Percentiles rank a stretch among this genome's conserved stretches.
phyloP scores from a whole-genome alignment of 2,888 invertebrate genomes.

The Onchidella celtica region DNA sequence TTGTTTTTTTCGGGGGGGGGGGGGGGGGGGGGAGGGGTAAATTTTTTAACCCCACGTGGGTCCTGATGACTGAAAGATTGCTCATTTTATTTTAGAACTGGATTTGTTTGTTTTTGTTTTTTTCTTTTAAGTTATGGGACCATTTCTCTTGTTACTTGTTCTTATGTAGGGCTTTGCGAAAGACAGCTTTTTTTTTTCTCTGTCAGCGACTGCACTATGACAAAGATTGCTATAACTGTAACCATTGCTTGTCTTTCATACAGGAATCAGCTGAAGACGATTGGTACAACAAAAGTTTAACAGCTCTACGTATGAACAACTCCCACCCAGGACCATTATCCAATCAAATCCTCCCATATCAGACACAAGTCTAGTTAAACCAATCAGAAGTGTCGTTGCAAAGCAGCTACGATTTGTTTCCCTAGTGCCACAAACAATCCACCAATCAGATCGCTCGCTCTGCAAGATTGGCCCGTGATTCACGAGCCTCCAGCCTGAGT shows the following conservation, averaged over 20 bases:
- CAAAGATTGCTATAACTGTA: too few species aligned
- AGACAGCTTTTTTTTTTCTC: too few species aligned
- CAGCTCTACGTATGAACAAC: slow-evolving; percentile 97
- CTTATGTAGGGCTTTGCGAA: too few species aligned
- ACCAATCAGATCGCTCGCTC: background rate
- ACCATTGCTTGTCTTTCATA: slow-evolving; percentile 40
- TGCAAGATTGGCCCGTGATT: background rate
- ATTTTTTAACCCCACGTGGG: too few species aligned
- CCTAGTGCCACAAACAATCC: slow-evolving; percentile 25
- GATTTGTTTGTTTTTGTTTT: too few species aligned
- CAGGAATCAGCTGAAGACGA: slow-evolving; percentile 85
- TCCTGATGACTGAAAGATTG: too few species aligned
- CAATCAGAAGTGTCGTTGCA: slow-evolving; percentile 32
- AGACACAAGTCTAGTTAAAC: slow-evolving; percentile 81
- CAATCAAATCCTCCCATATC: slow-evolving; percentile 98
- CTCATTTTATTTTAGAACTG: too few species aligned
- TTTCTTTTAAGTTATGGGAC: too few species aligned
- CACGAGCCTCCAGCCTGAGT: background rate
- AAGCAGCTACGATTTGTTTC: slow-evolving; percentile 31
- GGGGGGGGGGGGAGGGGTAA: too few species aligned
- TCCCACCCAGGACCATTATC: slow-evolving; percentile 92
- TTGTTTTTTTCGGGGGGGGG: too few species aligned
- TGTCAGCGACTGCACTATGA: too few species aligned
- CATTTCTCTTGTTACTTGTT: too few species aligned
- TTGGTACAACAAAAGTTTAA: slow-evolving; percentile 99